A percentile compares a stretch with the other conserved stretches of the same genome.
Conservation (phyloP, 2,797 vertebrate species). For the Anguilla anguilla region DNA sequence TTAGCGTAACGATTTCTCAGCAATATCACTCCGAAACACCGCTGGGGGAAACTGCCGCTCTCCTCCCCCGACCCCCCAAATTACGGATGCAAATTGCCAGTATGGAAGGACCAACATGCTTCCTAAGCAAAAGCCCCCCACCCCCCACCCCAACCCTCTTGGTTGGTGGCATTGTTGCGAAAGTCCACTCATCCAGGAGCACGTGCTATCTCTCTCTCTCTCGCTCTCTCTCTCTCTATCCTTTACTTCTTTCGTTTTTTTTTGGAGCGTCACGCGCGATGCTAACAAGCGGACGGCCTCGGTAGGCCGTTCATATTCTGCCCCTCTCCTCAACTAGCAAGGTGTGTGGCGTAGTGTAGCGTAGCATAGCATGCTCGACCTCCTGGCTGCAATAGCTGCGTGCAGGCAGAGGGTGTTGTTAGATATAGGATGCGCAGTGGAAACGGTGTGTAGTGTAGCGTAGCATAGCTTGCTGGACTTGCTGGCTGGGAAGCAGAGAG, state of each 20-base stretch:
- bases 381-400: too few relatives aligned
- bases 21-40: constrained; percentile 7
- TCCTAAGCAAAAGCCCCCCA: neutral
- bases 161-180: neutral
- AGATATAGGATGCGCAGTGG: too few relatives aligned
- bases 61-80: neutral
- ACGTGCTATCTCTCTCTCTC: neutral
- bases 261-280: neutral
- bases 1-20: constrained; percentile 21
- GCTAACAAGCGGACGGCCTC: constrained; percentile 17
- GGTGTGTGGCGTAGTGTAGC: too few relatives aligned
- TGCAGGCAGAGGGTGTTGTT: too few relatives aligned
- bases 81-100: constrained; percentile 4
- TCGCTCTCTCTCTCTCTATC: neutral
- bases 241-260: neutral
- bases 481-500: too few relatives aligned
- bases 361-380: too few relatives aligned
- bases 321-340: neutral
- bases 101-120: neutral
- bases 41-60: constrained; percentile 16
- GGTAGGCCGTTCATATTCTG: neutral
- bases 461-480: too few relatives aligned
- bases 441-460: too few relatives aligned
- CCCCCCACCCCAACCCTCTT: too few relatives aligned
- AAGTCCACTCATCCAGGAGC: neutral